These are phyloP conservation scores for Spongilla lacustris DNA, from an alignment of 37 sponge, comb jelly and placozoan species.

Conservation along the genomic window DNA sequence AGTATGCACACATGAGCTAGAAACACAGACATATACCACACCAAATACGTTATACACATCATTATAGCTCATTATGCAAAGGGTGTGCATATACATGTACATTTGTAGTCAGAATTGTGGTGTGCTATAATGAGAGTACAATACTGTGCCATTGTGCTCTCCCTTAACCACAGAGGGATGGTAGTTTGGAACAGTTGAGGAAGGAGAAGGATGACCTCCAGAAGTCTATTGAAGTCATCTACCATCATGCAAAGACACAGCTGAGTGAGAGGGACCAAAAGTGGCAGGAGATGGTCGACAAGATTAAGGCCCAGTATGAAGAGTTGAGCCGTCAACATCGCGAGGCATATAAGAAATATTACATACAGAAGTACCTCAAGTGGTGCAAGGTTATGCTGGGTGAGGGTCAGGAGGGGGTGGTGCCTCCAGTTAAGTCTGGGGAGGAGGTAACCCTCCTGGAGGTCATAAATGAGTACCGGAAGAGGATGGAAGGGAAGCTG, in stretches of 20 bases:
- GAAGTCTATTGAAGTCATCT: not conserved
- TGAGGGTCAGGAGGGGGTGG: not conserved
- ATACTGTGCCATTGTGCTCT: too few relatives aligned
- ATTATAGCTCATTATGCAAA: too few relatives aligned
- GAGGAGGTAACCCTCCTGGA: not conserved
- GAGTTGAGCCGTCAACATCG: not conserved
- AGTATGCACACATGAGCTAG: too few relatives aligned
- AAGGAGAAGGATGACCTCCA: not conserved
- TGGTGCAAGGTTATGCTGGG: not conserved
- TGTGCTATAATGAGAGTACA: not conserved
- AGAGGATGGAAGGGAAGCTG: not conserved
- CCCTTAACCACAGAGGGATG: not conserved
- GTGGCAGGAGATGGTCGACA: not conserved
- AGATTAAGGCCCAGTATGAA: not conserved
- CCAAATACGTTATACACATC: too few relatives aligned
- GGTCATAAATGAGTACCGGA: not conserved
- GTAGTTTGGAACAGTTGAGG: not conserved
- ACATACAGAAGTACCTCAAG: not conserved
- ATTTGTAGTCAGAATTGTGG: too few relatives aligned
- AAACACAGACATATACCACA: too few relatives aligned
- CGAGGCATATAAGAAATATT: not conserved
- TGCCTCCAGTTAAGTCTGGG: not conserved
- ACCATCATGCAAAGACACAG: not conserved
- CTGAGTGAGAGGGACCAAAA: not conserved
- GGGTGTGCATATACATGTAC: too few relatives aligned